Evolutionary conservation across 2,113 vertebrate species (phyloP).

Genomic region (Oceanites oceanicus): DNA sequence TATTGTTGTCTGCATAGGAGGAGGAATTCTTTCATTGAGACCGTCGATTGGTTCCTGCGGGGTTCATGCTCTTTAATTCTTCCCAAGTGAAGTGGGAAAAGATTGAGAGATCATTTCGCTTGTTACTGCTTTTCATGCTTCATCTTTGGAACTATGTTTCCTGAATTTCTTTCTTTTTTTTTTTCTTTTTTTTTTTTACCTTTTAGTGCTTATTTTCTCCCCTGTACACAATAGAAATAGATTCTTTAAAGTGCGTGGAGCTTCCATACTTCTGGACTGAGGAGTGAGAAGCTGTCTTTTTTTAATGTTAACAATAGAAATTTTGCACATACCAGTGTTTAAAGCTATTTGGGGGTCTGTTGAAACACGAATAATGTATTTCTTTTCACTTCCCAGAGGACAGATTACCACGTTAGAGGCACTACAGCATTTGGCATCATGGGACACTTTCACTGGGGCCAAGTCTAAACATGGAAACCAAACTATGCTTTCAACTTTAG

Average conservation of each 20-base stretch:
- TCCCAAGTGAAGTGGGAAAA: neutral
- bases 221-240: neutral
- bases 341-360: neutral
- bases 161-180: neutral
- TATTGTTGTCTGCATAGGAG: slow-evolving; percentile 7
- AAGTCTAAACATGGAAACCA: slow-evolving; percentile 3
- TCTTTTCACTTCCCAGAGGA: neutral
- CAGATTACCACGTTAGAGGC: neutral
- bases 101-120: neutral
- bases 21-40: slow-evolving; percentile 13
- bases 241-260: neutral
- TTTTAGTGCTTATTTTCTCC: neutral
- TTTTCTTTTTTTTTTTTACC: neutral
- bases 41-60: neutral
- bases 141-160: neutral
- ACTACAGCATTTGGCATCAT: neutral
- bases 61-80: neutral
- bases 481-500: slow-evolving; percentile 1
- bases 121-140: neutral
- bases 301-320: neutral
- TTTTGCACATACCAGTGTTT: neutral
- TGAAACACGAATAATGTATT: neutral
- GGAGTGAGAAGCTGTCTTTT: neutral
- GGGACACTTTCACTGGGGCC: neutral
- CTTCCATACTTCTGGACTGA: neutral